Percentiles rank a stretch among this genome's conserved stretches.
phyloP scores from a whole-genome alignment of 2,888 invertebrate genomes.

The Ichneumon xanthorius region DNA sequence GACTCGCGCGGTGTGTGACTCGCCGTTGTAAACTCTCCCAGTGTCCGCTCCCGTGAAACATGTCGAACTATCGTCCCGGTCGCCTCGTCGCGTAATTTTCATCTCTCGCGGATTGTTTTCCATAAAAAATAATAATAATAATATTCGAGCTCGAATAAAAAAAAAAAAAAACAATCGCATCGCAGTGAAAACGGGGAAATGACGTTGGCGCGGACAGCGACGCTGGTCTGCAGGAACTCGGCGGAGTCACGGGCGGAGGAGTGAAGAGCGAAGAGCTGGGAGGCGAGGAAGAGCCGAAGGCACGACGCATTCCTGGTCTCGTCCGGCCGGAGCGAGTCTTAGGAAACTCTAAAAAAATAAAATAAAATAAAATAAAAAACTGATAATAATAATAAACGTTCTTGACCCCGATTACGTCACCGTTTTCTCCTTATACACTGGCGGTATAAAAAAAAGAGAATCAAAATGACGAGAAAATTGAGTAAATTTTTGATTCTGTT shows the following conservation, averaged over 20 bases:
- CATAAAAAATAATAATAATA: not conserved
- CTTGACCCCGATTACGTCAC: constrained; percentile 20
- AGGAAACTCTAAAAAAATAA: not conserved
- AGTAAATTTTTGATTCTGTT: constrained; percentile 97
- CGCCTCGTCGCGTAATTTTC: not conserved
- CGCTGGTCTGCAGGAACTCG: constrained; percentile 45
- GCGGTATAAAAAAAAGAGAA: constrained; percentile 11
- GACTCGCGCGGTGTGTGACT: constrained; percentile 25
- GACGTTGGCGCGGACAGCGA: constrained; percentile 46
- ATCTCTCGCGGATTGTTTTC: not conserved
- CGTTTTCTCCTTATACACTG: not conserved
- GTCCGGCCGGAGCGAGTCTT: constrained; percentile 16
- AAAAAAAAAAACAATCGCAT: not conserved
- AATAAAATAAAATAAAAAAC: not conserved
- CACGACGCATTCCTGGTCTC: constrained; percentile 29
- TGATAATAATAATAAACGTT: not conserved
- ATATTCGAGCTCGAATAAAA: not conserved
- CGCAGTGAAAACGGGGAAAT: constrained; percentile 46
- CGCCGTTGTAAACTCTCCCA: not conserved
- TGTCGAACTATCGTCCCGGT: constrained; percentile 15
- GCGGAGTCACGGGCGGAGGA: constrained; percentile 53
- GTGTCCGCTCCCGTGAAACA: not conserved
- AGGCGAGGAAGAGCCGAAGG: constrained; percentile 25
- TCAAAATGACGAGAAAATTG: constrained; percentile 93
- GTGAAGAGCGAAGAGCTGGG: constrained; percentile 34